Evolutionary conservation across 1,140 invertebrate species (phyloP).

Genomic region (Melanaphis sacchari): DNA sequence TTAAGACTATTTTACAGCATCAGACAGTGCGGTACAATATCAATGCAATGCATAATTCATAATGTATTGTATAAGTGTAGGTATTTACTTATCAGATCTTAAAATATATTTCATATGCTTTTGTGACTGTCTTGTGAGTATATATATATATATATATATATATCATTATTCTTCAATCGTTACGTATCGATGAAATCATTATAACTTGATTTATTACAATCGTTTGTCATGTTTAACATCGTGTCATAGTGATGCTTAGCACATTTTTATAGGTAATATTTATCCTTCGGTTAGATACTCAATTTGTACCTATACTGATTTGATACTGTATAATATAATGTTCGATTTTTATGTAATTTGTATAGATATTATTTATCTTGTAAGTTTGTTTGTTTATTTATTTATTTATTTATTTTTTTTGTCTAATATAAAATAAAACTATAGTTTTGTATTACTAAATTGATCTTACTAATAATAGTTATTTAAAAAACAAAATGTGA

Average conservation of each 20-base stretch:
- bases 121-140: background rate
- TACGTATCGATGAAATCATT: conserved; percentile 41
- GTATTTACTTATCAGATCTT: conserved; percentile 28
- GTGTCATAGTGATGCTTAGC: conserved; percentile 7
- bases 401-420: background rate
- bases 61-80: background rate
- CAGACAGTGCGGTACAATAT: background rate
- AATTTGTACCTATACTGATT: background rate
- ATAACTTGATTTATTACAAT: conserved; percentile 45
- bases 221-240: conserved; percentile 37
- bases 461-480: background rate
- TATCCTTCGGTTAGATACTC: background rate
- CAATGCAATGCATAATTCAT: background rate
- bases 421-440: background rate
- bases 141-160: background rate
- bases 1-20: background rate
- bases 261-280: background rate
- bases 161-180: conserved; percentile 11
- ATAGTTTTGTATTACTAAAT: background rate
- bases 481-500: background rate
- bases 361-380: background rate
- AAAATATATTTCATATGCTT: background rate
- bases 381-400: too few species aligned
- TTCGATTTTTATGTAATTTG: background rate
- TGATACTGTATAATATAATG: background rate